Conservation (phyloP, 2,797 vertebrate species). For the Bradypodion ventrale region DNA sequence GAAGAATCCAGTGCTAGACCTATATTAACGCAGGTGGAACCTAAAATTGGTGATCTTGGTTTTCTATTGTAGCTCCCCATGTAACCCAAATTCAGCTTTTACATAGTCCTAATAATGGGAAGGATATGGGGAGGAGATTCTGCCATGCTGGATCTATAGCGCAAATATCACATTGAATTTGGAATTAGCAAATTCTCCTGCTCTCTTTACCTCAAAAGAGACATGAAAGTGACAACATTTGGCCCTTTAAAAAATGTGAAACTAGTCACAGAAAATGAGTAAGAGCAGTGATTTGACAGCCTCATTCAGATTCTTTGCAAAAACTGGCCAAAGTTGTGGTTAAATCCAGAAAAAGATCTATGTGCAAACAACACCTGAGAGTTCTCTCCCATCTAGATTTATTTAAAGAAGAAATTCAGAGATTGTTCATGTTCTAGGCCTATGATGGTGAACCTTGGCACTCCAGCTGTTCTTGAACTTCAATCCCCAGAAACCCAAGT, state of each 20-base stretch:
- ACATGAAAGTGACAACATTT: background rate
- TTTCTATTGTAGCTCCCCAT: background rate
- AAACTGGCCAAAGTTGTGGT: background rate
- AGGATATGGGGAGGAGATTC: too few relatives aligned
- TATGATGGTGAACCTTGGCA: too few relatives aligned
- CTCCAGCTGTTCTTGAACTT: too few relatives aligned
- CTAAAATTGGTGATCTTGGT: background rate
- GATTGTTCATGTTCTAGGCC: slow-evolving; percentile 27
- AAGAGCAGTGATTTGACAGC: background rate
- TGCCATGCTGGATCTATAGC: too few relatives aligned
- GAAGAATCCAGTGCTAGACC: background rate
- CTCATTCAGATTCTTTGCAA: background rate
- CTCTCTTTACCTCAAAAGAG: slow-evolving; percentile 18
- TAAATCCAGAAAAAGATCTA: background rate
- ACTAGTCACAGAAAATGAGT: background rate
- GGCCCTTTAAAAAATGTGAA: background rate
- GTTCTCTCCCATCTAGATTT: slow-evolving; percentile 21
- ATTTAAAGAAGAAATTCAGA: background rate
- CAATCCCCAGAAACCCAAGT: too few relatives aligned
- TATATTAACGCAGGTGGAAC: too few relatives aligned
- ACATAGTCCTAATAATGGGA: background rate
- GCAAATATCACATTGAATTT: too few relatives aligned
- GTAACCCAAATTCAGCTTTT: background rate
- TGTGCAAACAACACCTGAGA: background rate
- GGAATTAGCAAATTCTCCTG: slow-evolving; percentile 12